phyloP scores from a whole-genome alignment of 2,113 vertebrate genomes.

The Ramphastos sulfuratus region DNA sequence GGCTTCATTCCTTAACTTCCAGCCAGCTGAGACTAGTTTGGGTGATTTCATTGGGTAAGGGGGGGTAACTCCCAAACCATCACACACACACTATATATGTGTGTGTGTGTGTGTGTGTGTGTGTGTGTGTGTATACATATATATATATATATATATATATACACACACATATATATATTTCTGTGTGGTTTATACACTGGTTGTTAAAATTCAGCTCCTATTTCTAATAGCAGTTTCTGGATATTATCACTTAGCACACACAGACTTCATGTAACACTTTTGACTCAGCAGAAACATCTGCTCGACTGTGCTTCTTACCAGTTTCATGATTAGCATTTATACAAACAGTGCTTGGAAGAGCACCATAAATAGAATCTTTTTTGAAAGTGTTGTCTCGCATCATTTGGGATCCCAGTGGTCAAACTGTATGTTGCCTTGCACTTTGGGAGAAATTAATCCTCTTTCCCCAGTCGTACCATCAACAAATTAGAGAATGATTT shows the following conservation, averaged over 20 bases:
- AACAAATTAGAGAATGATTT: constrained; percentile 21
- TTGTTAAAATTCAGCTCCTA: neutral
- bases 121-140: no score
- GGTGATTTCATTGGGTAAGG: no score
- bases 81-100: no score
- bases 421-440: neutral
- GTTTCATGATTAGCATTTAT: neutral
- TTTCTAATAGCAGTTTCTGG: neutral
- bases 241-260: neutral
- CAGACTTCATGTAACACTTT: constrained; percentile 11
- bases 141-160: no score
- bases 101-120: no score
- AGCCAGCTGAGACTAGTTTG: no score
- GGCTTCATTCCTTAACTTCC: no score
- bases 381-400: neutral
- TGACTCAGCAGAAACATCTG: constrained; percentile 37
- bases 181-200: neutral
- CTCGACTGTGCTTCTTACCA: neutral
- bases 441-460: constrained; percentile 1
- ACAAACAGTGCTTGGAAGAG: constrained; percentile 20
- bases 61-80: no score
- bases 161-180: neutral
- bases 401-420: neutral
- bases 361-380: neutral
- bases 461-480: neutral